A percentile compares a stretch with the other conserved stretches of the same genome.
phyloP scores from a whole-genome alignment of 2,888 invertebrate genomes.

The Pollenia griseotomentosa region DNA sequence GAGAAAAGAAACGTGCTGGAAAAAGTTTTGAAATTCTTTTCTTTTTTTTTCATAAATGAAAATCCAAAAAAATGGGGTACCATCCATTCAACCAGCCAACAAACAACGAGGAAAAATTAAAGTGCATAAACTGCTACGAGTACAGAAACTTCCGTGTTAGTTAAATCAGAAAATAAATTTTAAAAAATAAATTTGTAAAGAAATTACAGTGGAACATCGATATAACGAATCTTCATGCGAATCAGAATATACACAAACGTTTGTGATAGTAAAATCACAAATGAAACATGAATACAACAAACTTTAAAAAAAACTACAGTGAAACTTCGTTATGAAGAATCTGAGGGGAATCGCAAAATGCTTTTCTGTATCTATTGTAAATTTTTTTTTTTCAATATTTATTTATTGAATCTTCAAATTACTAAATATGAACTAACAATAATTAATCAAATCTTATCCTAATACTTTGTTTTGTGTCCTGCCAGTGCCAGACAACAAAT shows the following conservation, averaged over 20 bases:
- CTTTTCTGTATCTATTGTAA: no score
- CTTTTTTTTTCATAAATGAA: background rate
- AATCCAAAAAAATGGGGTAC: background rate
- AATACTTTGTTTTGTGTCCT: no score
- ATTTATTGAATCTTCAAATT: no score
- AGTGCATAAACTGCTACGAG: constrained; percentile 15
- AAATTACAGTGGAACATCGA: no score
- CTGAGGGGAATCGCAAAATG: no score
- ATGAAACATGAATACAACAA: no score
- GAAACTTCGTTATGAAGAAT: no score
- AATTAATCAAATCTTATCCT: no score
- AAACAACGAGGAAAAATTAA: background rate
- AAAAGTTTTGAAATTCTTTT: background rate
- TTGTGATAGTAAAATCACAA: constrained; percentile 15
- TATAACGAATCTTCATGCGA: background rate
- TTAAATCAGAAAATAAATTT: constrained; percentile 23
- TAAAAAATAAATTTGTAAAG: background rate
- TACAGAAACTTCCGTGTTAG: constrained; percentile 49
- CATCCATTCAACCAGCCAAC: background rate
- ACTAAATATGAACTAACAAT: no score
- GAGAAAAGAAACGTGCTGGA: background rate
- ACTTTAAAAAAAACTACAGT: no score
- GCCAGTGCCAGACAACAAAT: no score
- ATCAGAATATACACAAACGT: constrained; percentile 7
- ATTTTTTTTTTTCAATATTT: no score